Evolutionary conservation across 2,888 invertebrate genomes (phyloP).

Genomic region (Fissipunctia ypsillon): DNA sequence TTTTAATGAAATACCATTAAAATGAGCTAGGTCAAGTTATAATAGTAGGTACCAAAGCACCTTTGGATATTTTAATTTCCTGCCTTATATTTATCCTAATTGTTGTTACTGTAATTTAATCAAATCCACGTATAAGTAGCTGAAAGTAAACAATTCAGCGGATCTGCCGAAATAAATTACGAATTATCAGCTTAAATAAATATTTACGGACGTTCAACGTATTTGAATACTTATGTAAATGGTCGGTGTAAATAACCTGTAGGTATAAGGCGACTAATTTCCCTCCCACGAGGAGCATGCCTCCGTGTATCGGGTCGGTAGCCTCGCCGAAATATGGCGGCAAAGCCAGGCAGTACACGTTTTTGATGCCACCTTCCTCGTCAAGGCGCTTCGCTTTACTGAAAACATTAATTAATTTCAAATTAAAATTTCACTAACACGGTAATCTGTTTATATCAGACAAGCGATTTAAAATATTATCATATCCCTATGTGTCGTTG

Average conservation of each 20-base stretch:
- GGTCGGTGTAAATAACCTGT: constrained; percentile 72
- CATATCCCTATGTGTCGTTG: neutral
- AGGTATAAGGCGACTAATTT: constrained; percentile 83
- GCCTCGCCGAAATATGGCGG: constrained; percentile 79
- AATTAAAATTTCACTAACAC: neutral
- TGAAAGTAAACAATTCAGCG: constrained; percentile 11
- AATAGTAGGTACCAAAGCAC: neutral
- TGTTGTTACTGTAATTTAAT: constrained; percentile 8
- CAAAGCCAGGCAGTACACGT: constrained; percentile 82
- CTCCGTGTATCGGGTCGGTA: constrained; percentile 80
- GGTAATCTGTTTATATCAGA: neutral
- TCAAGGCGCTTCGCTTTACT: constrained; percentile 72
- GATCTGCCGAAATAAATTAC: neutral
- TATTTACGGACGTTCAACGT: neutral
- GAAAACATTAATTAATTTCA: constrained; percentile 57
- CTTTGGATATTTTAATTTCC: neutral
- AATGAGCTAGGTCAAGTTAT: neutral
- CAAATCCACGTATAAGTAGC: neutral
- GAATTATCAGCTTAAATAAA: constrained; percentile 10
- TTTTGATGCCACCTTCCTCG: constrained; percentile 71
- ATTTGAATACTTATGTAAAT: constrained; percentile 1
- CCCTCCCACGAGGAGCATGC: constrained; percentile 79
- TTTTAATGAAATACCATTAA: neutral
- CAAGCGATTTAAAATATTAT: neutral
- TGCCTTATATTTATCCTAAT: neutral